Percentiles rank a stretch among this genome's conserved stretches.
Conservation (phyloP, 1,140 invertebrate genomes). For the Drosophila burlai region DNA sequence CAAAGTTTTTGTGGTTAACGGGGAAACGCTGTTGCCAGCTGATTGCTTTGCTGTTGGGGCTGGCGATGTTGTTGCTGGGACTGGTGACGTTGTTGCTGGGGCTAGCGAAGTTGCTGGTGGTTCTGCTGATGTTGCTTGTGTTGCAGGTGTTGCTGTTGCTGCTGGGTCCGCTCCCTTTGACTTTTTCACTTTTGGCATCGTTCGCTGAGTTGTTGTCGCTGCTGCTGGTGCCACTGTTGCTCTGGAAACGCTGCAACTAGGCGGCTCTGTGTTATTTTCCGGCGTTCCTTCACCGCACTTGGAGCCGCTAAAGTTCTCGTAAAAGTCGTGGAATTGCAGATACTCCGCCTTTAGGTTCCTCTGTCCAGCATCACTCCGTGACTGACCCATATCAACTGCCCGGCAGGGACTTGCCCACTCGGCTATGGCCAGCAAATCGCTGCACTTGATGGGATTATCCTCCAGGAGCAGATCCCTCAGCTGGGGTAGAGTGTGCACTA, state of each 20-base stretch:
- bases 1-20: constrained; percentile 79
- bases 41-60: constrained; percentile 62
- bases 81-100: not conserved
- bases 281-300: constrained; percentile 26
- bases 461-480: constrained; percentile 79
- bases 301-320: constrained; percentile 58
- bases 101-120: constrained; percentile 1
- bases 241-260: constrained; percentile 44
- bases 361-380: constrained; percentile 4
- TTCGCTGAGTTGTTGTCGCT: constrained; percentile 32
- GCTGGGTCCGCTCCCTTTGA: constrained; percentile 34
- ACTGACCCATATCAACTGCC: constrained; percentile 50
- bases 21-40: constrained; percentile 62
- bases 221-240: constrained; percentile 9
- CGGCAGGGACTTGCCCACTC: constrained; percentile 84
- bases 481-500: constrained; percentile 78
- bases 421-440: constrained; percentile 78
- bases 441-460: constrained; percentile 82
- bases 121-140: not conserved
- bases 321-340: constrained; percentile 67
- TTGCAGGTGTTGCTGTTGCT: constrained; percentile 7
- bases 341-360: constrained; percentile 69
- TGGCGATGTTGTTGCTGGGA: constrained; percentile 5
- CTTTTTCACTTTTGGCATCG: constrained; percentile 68
- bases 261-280: constrained; percentile 43